Conservation (phyloP, 2,113 vertebrate genomes). For the Pangasianodon hypophthalmus region DNA sequence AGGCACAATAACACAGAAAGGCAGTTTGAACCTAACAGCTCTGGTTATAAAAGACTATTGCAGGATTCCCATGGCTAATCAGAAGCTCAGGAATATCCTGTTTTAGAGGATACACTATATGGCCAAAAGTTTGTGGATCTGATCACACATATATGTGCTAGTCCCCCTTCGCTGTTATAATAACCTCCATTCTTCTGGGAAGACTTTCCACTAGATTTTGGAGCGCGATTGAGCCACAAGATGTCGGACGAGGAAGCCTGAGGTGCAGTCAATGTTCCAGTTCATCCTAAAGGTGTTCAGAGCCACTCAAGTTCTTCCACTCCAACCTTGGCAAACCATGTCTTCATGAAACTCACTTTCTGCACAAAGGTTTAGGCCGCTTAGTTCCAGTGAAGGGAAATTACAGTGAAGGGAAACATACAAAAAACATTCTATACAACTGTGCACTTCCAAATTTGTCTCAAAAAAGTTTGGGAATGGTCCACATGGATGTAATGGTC, state of each 20-base stretch:
- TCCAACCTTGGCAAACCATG: neutral
- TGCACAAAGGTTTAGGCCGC: neutral
- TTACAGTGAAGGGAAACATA: neutral
- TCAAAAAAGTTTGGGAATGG: neutral
- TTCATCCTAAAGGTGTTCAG: neutral
- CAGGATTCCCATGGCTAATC: neutral
- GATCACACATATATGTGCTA: neutral
- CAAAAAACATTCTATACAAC: neutral
- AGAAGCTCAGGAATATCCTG: neutral
- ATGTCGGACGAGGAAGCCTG: neutral
- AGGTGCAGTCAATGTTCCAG: neutral
- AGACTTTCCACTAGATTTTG: neutral
- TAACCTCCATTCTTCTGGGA: neutral
- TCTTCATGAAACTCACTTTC: neutral
- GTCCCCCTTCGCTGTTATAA: neutral
- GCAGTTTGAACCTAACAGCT: neutral
- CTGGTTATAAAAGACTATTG: neutral
- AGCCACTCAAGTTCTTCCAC: neutral
- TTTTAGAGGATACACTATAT: neutral
- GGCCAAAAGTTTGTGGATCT: neutral
- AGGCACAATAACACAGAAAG: neutral
- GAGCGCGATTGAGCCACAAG: neutral
- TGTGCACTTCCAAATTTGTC: neutral
- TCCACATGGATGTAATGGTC: neutral
- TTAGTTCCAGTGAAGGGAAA: neutral